phyloP scores from a whole-genome alignment of 2,888 invertebrate genomes.

The Conchocele bisecta region DNA sequence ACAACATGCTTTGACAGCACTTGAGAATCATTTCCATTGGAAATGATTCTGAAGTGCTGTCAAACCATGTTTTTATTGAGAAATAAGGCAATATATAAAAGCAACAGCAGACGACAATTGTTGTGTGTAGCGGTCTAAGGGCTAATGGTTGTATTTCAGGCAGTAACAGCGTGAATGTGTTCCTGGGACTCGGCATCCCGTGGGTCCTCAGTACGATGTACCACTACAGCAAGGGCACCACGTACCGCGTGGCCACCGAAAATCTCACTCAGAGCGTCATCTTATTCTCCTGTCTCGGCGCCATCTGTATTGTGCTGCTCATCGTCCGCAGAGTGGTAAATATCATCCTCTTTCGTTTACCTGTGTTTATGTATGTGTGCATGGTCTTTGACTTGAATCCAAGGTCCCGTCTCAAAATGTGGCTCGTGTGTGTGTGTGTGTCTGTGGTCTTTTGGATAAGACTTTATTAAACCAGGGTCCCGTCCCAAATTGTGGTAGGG shows the following conservation, averaged over 20 bases:
- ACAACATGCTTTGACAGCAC: too few species aligned
- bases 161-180: constrained; percentile 81
- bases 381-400: too few species aligned
- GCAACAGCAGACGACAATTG: too few species aligned
- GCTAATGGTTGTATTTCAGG: constrained; percentile 70
- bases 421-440: neutral
- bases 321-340: constrained; percentile 76
- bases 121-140: too few species aligned
- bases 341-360: neutral
- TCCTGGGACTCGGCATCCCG: constrained; percentile 80
- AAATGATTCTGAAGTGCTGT: too few species aligned
- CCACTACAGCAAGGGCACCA: constrained; percentile 60
- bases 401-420: neutral
- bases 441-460: too few species aligned
- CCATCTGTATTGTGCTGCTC: constrained; percentile 72
- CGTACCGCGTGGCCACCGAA: constrained; percentile 68
- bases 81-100: too few species aligned
- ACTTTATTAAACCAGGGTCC: too few species aligned
- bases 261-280: constrained; percentile 78
- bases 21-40: too few species aligned
- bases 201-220: constrained; percentile 80
- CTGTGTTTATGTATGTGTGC: neutral
- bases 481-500: too few species aligned
- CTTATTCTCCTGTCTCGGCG: constrained; percentile 74
- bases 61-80: too few species aligned